phyloP scores from a whole-genome alignment of 2,113 vertebrate genomes.

The Odontesthes bonariensis region DNA sequence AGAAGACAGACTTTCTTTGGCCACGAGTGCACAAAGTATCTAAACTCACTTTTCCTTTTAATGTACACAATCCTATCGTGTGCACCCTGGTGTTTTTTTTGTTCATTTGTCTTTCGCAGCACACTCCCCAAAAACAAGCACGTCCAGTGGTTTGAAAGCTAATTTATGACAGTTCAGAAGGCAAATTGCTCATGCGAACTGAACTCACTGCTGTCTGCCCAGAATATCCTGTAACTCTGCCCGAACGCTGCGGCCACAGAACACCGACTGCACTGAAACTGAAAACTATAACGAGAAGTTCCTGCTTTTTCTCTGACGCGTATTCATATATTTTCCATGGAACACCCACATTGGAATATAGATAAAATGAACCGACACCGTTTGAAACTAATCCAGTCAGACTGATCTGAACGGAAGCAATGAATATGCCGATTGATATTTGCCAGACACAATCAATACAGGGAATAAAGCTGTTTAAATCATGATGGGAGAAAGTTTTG shows the following conservation, averaged over 20 bases:
- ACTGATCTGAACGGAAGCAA: no score
- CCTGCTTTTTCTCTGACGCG: no score
- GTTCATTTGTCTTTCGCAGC: no score
- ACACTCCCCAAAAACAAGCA: no score
- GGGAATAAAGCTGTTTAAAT: conserved; percentile 1
- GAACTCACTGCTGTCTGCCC: neutral
- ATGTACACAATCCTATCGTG: no score
- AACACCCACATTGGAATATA: neutral
- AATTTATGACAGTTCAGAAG: neutral
- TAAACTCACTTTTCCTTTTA: no score
- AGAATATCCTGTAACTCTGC: no score
- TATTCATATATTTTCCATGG: neutral
- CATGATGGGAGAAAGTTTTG: conserved; percentile 9
- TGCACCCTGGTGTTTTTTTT: no score
- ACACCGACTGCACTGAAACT: neutral
- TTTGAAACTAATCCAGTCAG: no score
- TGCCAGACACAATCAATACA: neutral
- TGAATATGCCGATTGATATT: conserved; percentile 22
- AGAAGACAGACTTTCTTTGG: no score
- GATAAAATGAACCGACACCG: neutral
- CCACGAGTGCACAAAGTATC: no score
- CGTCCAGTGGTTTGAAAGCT: neutral
- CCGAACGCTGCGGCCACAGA: no score
- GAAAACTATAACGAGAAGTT: conserved; percentile 1
- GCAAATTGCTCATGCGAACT: neutral